Evolutionary conservation across 2,888 invertebrate genomes (phyloP), one percentile per base, ranked within the genome.

Genomic region (Calliopum simillimum): DNA sequence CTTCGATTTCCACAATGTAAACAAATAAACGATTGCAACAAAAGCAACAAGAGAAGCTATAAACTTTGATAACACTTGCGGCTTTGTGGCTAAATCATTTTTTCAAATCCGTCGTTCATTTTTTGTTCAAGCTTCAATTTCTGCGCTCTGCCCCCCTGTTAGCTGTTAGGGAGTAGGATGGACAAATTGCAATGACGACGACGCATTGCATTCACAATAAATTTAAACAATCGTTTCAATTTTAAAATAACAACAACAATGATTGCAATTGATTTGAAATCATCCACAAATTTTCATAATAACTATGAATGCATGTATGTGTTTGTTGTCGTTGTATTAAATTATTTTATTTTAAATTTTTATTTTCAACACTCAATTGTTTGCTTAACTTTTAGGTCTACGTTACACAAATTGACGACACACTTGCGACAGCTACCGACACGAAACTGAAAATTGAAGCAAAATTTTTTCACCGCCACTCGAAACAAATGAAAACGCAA

Each of bases 341-440:
- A 33, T 1, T 33, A 33, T 33, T 33, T 33, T 6, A 8, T 6
- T 33, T 33, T 33, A 33, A 33, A 8, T 33, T 33, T 33, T 33
- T 33, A 33, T 33, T 33, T 33, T 33, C 33, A 33, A 8, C 33
- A 33, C 33, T 33, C 33, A 25, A 64, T 66, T 43, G 25, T 46
- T 67, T 59, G 49, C 58, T 59, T 67, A 67, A 59, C 67, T 67
- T 67, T 33, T 14, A 13, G 65, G 65, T 44, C 65, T 65, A 77
- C 78, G 81, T 46, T 56, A 64, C 44, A 23, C 70, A 19, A n/a
- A 61, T 46, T 49, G 19, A 61, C 33, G 72, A 62, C 76, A 72
- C 77, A 72, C 74, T 76, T 84, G 81, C 84, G 82, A 82, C 84
- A 84, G 83, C 84, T 83, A 84, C 82, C 84, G 81, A 84, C 80